Evolutionary conservation across 2,888 invertebrate species (phyloP).

Genomic region (Hermaeophaga mercurialis): DNA sequence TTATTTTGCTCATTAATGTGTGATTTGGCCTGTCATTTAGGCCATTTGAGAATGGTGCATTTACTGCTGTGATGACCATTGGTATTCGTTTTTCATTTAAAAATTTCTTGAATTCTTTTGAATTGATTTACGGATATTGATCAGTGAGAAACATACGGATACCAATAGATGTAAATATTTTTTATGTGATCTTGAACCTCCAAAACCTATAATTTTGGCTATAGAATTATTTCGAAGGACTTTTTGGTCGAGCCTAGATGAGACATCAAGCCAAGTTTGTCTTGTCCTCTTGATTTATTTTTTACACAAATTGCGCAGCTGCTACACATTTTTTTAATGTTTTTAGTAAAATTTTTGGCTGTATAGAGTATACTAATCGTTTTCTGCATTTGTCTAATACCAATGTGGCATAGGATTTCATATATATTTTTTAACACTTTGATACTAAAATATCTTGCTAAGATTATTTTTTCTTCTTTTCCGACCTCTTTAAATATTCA

Average conservation of each 20-base stretch:
- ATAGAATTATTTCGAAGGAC: constrained; percentile 17
- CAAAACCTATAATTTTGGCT: constrained; percentile 47
- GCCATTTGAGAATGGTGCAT: no score
- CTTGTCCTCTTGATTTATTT: constrained; percentile 6
- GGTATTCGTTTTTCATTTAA: no score
- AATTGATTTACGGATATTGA: constrained; percentile 48
- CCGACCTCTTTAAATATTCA: constrained; percentile 23
- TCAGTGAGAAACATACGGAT: constrained; percentile 43
- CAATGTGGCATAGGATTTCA: neutral
- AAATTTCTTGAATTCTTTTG: constrained; percentile 42
- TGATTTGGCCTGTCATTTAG: no score
- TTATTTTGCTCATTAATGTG: no score
- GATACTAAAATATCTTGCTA: neutral
- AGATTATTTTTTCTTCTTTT: neutral
- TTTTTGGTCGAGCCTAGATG: constrained; percentile 12
- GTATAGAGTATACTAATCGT: neutral
- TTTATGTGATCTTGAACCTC: constrained; percentile 46
- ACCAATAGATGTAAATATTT: constrained; percentile 45
- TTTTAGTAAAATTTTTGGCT: neutral
- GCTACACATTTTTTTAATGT: constrained; percentile 6
- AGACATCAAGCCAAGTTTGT: constrained; percentile 4
- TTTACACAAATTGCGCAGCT: constrained; percentile 14
- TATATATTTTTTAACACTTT: neutral
- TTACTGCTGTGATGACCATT: no score
- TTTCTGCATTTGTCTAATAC: neutral